Evolutionary conservation across 1,140 invertebrate genomes (phyloP), one percentile per base, ranked within the genome.

Genomic region (Patella vulgata): DNA sequence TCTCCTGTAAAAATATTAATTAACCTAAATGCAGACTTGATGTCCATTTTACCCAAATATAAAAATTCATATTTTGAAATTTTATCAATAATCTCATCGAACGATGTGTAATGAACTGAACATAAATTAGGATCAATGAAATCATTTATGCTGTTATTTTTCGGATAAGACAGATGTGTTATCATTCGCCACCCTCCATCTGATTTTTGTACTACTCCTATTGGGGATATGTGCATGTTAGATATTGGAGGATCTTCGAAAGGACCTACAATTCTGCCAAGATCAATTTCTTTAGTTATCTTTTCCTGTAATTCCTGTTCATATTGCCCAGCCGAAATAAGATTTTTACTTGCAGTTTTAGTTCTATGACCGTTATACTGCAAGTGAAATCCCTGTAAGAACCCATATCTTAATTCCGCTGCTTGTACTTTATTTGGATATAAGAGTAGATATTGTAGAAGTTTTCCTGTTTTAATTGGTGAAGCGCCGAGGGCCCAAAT

Each of bases 1-100:
- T 36, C 33, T 21, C 25, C 52, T 12, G 30, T 33, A n/a, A 30
- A 27, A 19, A 14, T 25, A 19, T 23, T 43, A 56, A 12, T n/a
- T 8, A 23, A 40, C 42, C 14, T 55, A 36, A 33, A 46, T 46
- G 17, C 39, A 11, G 28, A 62, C 27, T 68, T 28, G 25, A 63
- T 59, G 19, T 68, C 50, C n/a, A 27, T 39, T 47, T 68, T 63
- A 2, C 42, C 61, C 31, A 68, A 30, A 0, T 55, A 42, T 8
- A n/a, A 25, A 50, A 30, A n/a, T 30, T 11, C 12, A 6, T 52
- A 33, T 19, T 31, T 31, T 21, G 25, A 57, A 2, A 46, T 14
- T 36, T 14, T 36, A 8, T 36, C 33, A 36, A 36, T 36, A 8
- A 36, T 14, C 5, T 36, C 33, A 36, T 36, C 33, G 14, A 36